Evolutionary conservation across 2,797 vertebrate genomes (phyloP), one percentile per base, ranked within the genome.

Genomic region (Halcyon chelicuti): DNA sequence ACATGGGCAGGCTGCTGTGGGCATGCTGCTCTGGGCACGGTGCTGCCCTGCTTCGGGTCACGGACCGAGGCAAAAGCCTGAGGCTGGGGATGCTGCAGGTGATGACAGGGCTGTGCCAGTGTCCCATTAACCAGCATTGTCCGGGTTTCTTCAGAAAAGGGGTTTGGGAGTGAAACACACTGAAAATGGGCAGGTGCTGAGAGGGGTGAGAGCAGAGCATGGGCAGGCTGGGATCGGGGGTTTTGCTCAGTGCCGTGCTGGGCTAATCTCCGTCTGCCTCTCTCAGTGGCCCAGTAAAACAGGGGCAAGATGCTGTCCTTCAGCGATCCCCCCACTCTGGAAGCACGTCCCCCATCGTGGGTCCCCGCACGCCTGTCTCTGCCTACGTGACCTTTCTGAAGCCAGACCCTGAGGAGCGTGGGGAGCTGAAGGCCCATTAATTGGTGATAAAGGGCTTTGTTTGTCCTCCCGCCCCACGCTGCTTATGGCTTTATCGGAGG

Each of bases 221-320:
- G 0, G 62, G 26, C 21, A 0, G 57, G 46, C 35, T 18, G 83
- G 14, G n/a, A 35, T 16, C 9, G 14, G 21, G 42, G 23, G 6
- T 12, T 70, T 10, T 47, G n/a, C 40, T 18, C 10, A 0, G 42
- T 39, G 67, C 47, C 47, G 16, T 60, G 26, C n/a, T 15, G 58
- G 14, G 10, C 35, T 26, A 2, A 9, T 2, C 18, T n/a, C 33
- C 6, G 0, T 4, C 17, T 35, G 14, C 84, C 12, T 9, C 14
- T 12, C 31, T 4, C 7, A 10, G 8, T 0, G n/a, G 8, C 13
- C 4, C 21, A 3, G 0, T 4, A 3, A 10, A 37, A 0, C 0
- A 0, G n/a, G 46, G 47, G 5, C 2, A 1, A 44, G 80, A 2
- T 4, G 0, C 10, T 0, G 0, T 19, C 35, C 26, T 7, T 4